Conservation (phyloP, 1,140 invertebrate genomes). For the Pygmarrhopalites habei region DNA sequence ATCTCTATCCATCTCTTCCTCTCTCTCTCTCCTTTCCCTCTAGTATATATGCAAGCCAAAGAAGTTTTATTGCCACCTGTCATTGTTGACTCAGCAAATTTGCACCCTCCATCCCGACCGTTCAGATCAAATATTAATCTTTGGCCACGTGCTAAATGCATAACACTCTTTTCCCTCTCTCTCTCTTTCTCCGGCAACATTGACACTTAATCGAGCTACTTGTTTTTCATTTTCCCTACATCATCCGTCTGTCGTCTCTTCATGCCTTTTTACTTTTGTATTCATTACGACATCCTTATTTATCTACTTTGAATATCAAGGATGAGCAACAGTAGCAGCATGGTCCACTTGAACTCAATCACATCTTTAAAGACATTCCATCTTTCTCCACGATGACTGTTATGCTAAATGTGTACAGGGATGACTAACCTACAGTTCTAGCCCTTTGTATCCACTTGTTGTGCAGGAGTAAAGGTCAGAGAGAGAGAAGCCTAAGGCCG, state of each 20-base stretch:
- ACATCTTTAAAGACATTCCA: too few relatives aligned
- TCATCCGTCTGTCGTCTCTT: not conserved
- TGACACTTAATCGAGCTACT: constrained; percentile 21
- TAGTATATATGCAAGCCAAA: constrained; percentile 13
- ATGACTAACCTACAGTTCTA: too few relatives aligned
- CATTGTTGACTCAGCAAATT: constrained; percentile 40
- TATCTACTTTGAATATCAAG: too few relatives aligned
- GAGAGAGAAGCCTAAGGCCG: too few relatives aligned
- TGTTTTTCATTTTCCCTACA: constrained; percentile 13
- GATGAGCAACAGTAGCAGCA: constrained; percentile 1
- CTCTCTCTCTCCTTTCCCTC: not conserved
- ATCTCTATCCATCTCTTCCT: not conserved
- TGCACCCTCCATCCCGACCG: constrained; percentile 21
- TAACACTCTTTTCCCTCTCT: constrained; percentile 13
- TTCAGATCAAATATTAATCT: constrained; percentile 32
- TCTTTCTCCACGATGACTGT: too few relatives aligned
- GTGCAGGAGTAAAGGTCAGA: too few relatives aligned
- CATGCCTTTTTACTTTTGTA: not conserved
- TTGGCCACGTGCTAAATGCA: constrained; percentile 24
- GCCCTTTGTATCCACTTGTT: too few relatives aligned
- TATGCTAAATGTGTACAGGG: too few relatives aligned
- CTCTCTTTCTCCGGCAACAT: constrained; percentile 26
- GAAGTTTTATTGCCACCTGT: constrained; percentile 38
- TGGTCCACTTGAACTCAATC: too few relatives aligned
- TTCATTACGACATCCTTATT: too few relatives aligned